Base-by-base conservation (phyloP, 2,797 vertebrate genomes). In the Phoeniculus purpureus region DNA sequence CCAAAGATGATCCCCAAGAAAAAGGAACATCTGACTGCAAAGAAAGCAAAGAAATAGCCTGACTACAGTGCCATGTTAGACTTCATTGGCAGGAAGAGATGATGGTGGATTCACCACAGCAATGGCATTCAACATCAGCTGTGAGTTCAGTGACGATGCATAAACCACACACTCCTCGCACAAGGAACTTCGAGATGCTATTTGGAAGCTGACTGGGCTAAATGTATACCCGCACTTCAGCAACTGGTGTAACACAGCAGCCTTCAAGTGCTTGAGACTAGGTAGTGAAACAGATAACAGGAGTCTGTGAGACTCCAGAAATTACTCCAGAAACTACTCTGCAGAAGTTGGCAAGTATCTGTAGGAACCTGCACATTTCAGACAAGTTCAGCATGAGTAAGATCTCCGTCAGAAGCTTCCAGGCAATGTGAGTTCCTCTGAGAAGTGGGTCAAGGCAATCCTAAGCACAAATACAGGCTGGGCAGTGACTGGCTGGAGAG, bases 221-320 rank as follows among this genome's bases (percentile, higher is more conserved):
- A 81, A 76, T 5, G 48, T 3, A 17, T 1, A 14, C 12, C 54
- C 27, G 65, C 17, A 45, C 45, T 60, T 70, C 70, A 90, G 47
- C n/a, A 78, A 21, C 0, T 7, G 22, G 52, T 54, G 37, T 21
- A 17, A 78, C 7, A 51, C 1, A 67, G 65, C 65, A 83, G 62
- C 34, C 70, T 80, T 31, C 37, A 31, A 45, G 52, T 4, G 32
- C 55, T 1, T n/a, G 67, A 45, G 55, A 52, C 15, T 0, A 51
- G 34, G 34, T 21, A 68, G 52, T 3, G 27, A 40, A 23, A 51
- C 13, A 71, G 45, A 6, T 4, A 8, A 10, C 21, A 65, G 59
- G 40, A 76, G 12, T 1, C 16, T 0, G 3, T 4, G 45, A 72
- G 50, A 47, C 0, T 27, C 43, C 1, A 62, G 66, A 48, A 75